phyloP scores from a whole-genome alignment of 1,140 invertebrate genomes.

The Steinernema feltiae region DNA sequence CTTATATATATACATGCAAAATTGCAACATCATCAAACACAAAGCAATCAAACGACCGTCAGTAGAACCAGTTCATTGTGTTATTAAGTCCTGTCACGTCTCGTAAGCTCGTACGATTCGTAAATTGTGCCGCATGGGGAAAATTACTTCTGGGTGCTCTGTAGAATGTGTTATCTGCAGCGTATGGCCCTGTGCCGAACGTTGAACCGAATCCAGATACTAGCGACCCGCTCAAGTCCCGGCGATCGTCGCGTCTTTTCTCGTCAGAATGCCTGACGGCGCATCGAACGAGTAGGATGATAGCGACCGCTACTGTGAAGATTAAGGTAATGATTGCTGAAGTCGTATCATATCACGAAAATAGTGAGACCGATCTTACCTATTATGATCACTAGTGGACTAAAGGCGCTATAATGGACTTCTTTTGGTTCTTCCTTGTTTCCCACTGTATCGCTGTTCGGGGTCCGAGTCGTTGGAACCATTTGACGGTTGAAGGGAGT shows the following conservation, averaged over 20 bases:
- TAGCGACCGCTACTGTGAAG: background rate
- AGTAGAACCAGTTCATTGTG: background rate
- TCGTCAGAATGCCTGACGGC: background rate
- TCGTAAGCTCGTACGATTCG: background rate
- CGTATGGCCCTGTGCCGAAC: background rate
- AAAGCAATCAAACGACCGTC: too few relatives aligned
- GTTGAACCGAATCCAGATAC: background rate
- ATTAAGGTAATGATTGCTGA: background rate
- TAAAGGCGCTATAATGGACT: background rate
- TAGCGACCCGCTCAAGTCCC: background rate
- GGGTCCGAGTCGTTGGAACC: background rate
- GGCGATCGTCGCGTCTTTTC: background rate
- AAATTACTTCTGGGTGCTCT: background rate
- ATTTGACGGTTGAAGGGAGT: background rate
- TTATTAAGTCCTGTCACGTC: background rate
- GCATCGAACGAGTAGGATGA: background rate
- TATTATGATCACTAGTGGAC: background rate
- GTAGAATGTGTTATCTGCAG: background rate
- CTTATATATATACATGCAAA: background rate
- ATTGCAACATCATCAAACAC: background rate
- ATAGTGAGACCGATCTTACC: background rate
- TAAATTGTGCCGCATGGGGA: background rate
- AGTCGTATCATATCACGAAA: background rate
- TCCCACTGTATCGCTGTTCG: background rate
- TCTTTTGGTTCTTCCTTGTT: background rate